These are phyloP conservation scores for Drosophila melanogaster DNA, from an alignment of 1,140 invertebrate species.

Conservation along the genomic window Release_6_plus_ISO1_MT NC_004354.4:3448501-3449000, in stretches of 20 bases:
- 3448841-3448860: constrained; percentile 14
- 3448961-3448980: constrained; percentile 10
- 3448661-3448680: constrained; percentile 38
- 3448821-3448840: neutral
- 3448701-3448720: constrained; percentile 32
- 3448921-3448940: constrained; percentile 26
- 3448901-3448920: constrained; percentile 1
- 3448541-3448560: constrained; percentile 6
- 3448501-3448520: neutral
- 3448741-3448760: constrained; percentile 37
- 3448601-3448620: constrained; percentile 48
- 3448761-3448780: constrained; percentile 17
- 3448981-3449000: constrained; percentile 31
- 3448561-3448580: constrained; percentile 52
- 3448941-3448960: constrained; percentile 15
- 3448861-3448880: constrained; percentile 2
- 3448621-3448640: constrained; percentile 6
- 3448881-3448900: neutral
- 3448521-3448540: neutral
- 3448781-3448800: constrained; percentile 3
- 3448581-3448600: constrained; percentile 44
- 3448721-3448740: constrained; percentile 19
- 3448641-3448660: constrained; percentile 35
- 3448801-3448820: neutral
- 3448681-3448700: constrained; percentile 31